Base-by-base conservation (phyloP, 2,888 invertebrate genomes). In the Pycnomerus fuliginosus region DNA sequence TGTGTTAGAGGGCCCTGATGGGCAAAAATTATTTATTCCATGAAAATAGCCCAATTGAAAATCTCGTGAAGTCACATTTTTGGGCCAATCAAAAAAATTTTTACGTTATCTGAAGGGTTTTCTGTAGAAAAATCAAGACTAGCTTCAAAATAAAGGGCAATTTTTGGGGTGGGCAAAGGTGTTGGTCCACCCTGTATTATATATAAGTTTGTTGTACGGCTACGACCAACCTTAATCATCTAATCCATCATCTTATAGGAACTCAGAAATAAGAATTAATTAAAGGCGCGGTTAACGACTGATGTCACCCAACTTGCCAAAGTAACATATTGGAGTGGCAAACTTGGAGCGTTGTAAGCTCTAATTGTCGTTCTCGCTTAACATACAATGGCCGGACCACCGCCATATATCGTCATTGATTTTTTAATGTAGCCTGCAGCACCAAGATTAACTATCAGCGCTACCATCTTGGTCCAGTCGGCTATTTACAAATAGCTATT, bases 401-500 rank as follows among this genome's bases (percentile, higher is more conserved):
- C 52, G 53, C 61, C 60, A 65, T 66, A 67, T 62, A 65, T 66
- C 65, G 66, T 58, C 65, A 65, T 64, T 56, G 67, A 67, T 68
- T 68, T 67, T 69, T 69, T 69, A 68, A 66, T 66, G 65, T 66
- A 52, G 62, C 62, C 65, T 61, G 60, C 64, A 64, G 62, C 64
- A 55, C 48, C 61, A 54, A 67, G 67, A 68, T 68, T 66, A 65
- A 58, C 57, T 69, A 69, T 69, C 68, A 57, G 50, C 58, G 59
- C 56, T 64, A 59, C 63, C 60, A 69, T 69, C 69, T 65, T 61
- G 58, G 61, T 52, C 62, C 62, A 55, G 57, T 58, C 59, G 35
- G 62, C 67, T 62, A 68, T 68, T 68, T 69, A 69, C 69, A 69
- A 69, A 69, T 69, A 69, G 66, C 65, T 64, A 68, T 67, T 68